These are phyloP conservation scores for Lagopus muta DNA, from an alignment of 2,113 vertebrate genomes.

Conservation along the genomic window DNA sequence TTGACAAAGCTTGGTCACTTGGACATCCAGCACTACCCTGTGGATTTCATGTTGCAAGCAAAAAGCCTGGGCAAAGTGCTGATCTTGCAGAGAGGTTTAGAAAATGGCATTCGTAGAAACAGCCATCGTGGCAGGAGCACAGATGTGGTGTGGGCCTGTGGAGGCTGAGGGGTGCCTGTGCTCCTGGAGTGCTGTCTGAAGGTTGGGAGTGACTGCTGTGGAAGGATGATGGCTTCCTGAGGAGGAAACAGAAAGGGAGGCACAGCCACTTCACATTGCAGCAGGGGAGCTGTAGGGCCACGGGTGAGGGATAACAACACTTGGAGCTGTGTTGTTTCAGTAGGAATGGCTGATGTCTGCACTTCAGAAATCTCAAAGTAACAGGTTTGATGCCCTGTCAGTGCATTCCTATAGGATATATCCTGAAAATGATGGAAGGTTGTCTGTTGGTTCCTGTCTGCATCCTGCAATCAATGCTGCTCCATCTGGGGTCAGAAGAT, in stretches of 20 bases:
- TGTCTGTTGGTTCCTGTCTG: neutral
- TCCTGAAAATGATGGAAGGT: neutral
- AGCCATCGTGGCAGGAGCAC: accelerated
- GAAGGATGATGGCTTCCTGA: neutral
- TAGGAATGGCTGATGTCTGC: neutral
- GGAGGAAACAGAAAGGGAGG: neutral
- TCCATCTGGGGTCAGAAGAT: neutral
- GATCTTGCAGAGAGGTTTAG: neutral
- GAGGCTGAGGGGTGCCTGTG: no score
- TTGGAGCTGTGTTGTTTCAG: neutral
- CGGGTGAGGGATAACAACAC: neutral
- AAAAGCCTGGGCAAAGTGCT: no score
- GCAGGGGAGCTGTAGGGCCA: neutral
- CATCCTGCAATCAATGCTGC: neutral
- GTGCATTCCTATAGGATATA: neutral
- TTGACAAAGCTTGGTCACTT: accelerated
- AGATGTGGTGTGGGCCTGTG: accelerated
- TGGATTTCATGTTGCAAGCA: no score
- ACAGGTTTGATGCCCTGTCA: accelerated
- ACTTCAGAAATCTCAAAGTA: neutral
- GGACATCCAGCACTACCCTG: no score
- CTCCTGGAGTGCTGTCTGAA: neutral
- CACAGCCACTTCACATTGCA: neutral
- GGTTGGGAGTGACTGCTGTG: neutral
- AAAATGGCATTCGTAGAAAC: neutral